Percentiles rank a stretch among this genome's conserved stretches.
These are phyloP conservation scores for Synanthedon vespiformis DNA, from an alignment of 2,888 invertebrate genomes.

Conservation along the genomic window DNA sequence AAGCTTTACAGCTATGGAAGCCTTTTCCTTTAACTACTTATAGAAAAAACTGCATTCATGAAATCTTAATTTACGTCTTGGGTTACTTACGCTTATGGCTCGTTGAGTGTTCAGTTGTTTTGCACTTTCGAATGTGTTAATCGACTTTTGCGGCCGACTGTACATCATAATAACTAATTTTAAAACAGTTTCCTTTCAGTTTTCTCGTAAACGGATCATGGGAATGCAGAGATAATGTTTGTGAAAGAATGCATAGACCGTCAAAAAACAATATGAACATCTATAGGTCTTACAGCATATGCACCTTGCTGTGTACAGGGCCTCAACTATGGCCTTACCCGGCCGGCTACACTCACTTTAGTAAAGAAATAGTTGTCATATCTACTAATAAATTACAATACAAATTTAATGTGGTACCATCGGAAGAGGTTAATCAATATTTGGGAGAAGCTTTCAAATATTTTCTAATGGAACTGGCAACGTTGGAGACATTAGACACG, in stretches of 20 bases:
- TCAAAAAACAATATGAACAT: conserved; percentile 8
- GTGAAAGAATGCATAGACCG: conserved; percentile 30
- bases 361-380: conserved; percentile 69
- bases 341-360: conserved; percentile 74
- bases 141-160: too few relatives aligned
- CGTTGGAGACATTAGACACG: conserved; percentile 47
- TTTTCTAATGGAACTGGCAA: conserved; percentile 57
- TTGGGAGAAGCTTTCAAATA: conserved; percentile 55
- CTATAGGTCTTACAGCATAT: conserved; percentile 71
- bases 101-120: too few relatives aligned
- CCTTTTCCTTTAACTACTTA: too few relatives aligned
- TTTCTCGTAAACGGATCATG: conserved; percentile 17
- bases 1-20: too few relatives aligned
- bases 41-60: too few relatives aligned
- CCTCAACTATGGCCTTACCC: conserved; percentile 83
- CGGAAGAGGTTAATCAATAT: conserved; percentile 29
- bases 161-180: neutral
- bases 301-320: conserved; percentile 78
- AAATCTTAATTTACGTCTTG: too few relatives aligned
- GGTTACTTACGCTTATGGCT: too few relatives aligned
- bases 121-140: too few relatives aligned
- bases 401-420: conserved; percentile 45
- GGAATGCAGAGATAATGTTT: conserved; percentile 31
- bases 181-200: conserved; percentile 1
- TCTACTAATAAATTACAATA: conserved; percentile 65